Conservation (phyloP, 2,797 vertebrate genomes). For the Lerista edwardsae region DNA sequence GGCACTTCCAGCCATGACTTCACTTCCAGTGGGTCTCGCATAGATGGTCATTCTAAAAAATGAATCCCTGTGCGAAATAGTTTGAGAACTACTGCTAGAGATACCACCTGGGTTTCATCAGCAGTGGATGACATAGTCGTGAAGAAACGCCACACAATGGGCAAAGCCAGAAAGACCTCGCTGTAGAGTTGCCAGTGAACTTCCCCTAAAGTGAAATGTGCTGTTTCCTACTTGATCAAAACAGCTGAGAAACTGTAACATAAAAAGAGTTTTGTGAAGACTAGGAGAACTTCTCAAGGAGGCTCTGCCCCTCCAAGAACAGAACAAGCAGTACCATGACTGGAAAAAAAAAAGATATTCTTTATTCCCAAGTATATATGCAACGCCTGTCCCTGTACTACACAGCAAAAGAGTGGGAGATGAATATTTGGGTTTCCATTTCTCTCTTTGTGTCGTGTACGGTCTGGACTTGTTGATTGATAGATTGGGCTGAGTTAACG, state of each 20-base stretch:
- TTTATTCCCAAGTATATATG: not conserved
- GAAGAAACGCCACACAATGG: not conserved
- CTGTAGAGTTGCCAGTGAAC: not conserved
- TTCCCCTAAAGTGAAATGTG: not conserved
- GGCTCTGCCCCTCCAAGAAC: not conserved
- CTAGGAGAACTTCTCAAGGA: not conserved
- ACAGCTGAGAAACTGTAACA: not conserved
- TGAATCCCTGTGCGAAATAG: too few species aligned
- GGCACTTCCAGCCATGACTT: too few species aligned
- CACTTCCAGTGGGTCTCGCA: too few species aligned
- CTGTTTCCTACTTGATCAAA: conserved; percentile 22
- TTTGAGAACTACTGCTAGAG: too few species aligned
- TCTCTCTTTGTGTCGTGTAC: conserved; percentile 7
- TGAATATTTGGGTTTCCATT: conserved; percentile 35
- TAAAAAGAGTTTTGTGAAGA: not conserved
- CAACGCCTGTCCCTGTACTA: not conserved
- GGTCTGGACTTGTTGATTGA: conserved; percentile 9
- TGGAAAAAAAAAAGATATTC: not conserved
- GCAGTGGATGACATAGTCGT: not conserved
- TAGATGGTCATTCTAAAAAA: too few species aligned
- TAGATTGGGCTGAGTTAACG: conserved; percentile 40
- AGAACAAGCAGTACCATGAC: not conserved
- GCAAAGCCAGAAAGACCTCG: not conserved
- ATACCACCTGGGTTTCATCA: not conserved
- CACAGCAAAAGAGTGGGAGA: not conserved